phyloP scores from a whole-genome alignment of 2,888 invertebrate genomes.

The Campaea margaritaria region DNA sequence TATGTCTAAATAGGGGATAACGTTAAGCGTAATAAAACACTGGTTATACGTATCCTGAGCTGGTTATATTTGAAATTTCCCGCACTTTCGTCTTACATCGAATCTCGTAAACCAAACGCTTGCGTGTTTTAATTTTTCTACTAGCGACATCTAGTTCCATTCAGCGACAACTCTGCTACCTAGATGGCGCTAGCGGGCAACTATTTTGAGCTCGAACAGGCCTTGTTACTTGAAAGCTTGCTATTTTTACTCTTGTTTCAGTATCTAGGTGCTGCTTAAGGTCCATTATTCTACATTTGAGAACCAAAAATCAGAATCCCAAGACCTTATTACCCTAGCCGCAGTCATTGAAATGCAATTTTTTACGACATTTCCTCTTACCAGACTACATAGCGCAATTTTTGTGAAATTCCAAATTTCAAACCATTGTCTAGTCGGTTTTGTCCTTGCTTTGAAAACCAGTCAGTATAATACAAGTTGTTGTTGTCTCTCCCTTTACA shows the following conservation, averaged over 20 bases:
- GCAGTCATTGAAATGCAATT: neutral
- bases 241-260: neutral
- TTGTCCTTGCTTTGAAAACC: conserved; percentile 3
- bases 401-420: neutral
- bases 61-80: too few species aligned
- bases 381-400: neutral
- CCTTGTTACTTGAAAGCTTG: conserved; percentile 5
- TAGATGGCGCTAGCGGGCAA: too few species aligned
- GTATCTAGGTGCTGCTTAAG: neutral
- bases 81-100: too few species aligned
- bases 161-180: too few species aligned
- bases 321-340: neutral
- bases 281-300: neutral
- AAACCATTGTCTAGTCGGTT: neutral
- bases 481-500: conserved; percentile 13
- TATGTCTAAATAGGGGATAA: too few species aligned
- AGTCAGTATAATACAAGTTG: too few species aligned
- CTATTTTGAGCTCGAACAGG: too few species aligned
- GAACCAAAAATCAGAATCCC: neutral
- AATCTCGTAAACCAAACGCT: too few species aligned
- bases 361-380: conserved; percentile 4
- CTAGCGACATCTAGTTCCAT: too few species aligned
- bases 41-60: too few species aligned
- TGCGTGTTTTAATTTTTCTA: too few species aligned
- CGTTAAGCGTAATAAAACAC: too few species aligned